Base-by-base conservation (phyloP, 2,797 vertebrate genomes). In the Balearica regulorum region DNA sequence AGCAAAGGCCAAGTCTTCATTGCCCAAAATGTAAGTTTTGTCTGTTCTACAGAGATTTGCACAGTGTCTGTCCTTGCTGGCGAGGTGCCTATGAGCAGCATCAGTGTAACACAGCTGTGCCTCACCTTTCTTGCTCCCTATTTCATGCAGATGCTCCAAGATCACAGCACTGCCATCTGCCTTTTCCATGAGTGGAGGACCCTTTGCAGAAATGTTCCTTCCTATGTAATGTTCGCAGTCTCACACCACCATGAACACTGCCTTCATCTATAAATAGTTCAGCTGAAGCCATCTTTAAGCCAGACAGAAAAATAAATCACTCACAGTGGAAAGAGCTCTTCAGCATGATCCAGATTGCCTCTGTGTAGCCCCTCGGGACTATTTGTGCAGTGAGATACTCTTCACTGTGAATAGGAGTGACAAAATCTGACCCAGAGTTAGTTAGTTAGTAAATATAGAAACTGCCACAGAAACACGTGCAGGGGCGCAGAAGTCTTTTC, bases 351-450 rank as follows among this genome's bases (percentile, higher is more conserved):
- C 64, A 58, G 18, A 82, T 53, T 92, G 91, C 90, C 80, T 87
- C 26, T 73, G 41, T 57, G 18, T 20, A 88, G 65, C 41, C 87
- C 94, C 62, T 75, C 0, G 0, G 87, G 90, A 83, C 61, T 90
- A 15, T 87, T 76, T 4, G 7, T 86, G 41, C 61, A 69, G 60
- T 55, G 61, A 95, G 83, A 78, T 73, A n/a, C 48, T 54, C 61
- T 90, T 94, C 57, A 68, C 41, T 81, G 35, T 83, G 89, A 96
- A 62, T 44, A 81, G 20, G 26, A 95, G 33, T 90, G 95, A 96
- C 96, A 96, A 95, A 95, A 88, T 93, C 57, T 97, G 90, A 51
- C 94, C 84, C 69, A 81, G 46, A 94, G 90, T 85, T 93, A 92
- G 20, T 88, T 95, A n/a, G n/a, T n/a, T n/a, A n/a, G 29, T 65